A percentile compares a stretch with the other conserved stretches of the same genome.
Evolutionary conservation across 2,888 invertebrate species (phyloP).

Genomic region (Neoscelio sp.): DNA sequence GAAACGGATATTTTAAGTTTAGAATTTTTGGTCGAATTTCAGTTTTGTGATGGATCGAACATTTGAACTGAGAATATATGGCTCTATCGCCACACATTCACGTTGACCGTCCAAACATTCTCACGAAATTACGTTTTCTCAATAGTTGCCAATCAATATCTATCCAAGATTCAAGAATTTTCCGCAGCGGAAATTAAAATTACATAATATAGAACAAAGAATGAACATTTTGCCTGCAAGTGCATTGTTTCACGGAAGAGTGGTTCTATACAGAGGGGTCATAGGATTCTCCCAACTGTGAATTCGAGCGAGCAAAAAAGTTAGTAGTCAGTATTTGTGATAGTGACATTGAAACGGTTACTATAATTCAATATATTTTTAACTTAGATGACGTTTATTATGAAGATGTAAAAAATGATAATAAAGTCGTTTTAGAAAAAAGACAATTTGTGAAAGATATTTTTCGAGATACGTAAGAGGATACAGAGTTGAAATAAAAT

Average conservation of each 20-base stretch:
- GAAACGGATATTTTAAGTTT: too few species aligned
- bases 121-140: slow-evolving; percentile 8
- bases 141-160: slow-evolving; percentile 1
- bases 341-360: background rate
- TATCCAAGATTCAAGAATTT: slow-evolving; percentile 30
- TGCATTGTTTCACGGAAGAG: slow-evolving; percentile 13
- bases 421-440: too few species aligned
- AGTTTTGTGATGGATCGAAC: too few species aligned
- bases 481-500: too few species aligned
- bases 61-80: too few species aligned
- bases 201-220: slow-evolving; percentile 27
- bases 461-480: too few species aligned
- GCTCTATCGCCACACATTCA: too few species aligned
- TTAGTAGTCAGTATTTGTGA: slow-evolving; percentile 10
- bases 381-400: too few species aligned
- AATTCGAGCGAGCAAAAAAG: slow-evolving; percentile 14
- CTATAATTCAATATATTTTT: background rate
- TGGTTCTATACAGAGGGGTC: slow-evolving; percentile 10
- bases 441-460: too few species aligned
- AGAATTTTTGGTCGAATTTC: too few species aligned
- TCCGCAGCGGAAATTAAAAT: slow-evolving; percentile 29
- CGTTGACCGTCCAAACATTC: too few species aligned
- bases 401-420: too few species aligned
- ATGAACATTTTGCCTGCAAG: slow-evolving; percentile 5
- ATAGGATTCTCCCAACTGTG: slow-evolving; percentile 6